These are phyloP conservation scores for Poecilia wingei DNA, from an alignment of 2,797 vertebrate species.

Conservation along the genomic window DNA sequence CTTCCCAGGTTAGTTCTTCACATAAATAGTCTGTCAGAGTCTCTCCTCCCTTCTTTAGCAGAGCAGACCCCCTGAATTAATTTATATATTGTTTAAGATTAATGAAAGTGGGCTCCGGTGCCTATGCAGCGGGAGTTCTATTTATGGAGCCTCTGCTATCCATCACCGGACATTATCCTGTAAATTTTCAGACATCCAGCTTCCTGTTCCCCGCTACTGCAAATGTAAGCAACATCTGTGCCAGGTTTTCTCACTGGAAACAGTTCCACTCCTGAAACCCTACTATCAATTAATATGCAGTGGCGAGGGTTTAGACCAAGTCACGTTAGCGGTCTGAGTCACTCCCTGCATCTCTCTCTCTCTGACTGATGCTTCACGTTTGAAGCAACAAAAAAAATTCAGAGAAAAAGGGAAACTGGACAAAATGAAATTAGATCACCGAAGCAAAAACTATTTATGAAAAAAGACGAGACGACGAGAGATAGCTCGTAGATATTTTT, in stretches of 20 bases:
- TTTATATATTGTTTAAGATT: constrained; percentile 84
- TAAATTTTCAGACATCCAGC: constrained; percentile 59
- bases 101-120: constrained; percentile 79
- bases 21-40: constrained; percentile 80
- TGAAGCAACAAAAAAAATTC: background rate
- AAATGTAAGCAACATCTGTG: constrained; percentile 49
- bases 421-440: background rate
- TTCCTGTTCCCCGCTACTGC: constrained; percentile 65
- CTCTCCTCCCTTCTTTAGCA: constrained; percentile 58
- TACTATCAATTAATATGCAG: constrained; percentile 51
- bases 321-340: constrained; percentile 32
- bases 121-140: constrained; percentile 73
- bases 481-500: constrained; percentile 10
- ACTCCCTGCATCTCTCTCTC: constrained; percentile 15
- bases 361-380: constrained; percentile 15
- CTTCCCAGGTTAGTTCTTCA: constrained; percentile 79
- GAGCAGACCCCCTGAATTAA: constrained; percentile 77
- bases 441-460: background rate
- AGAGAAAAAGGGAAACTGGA: constrained; percentile 10
- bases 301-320: constrained; percentile 16
- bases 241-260: constrained; percentile 30
- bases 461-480: background rate
- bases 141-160: constrained; percentile 71
- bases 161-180: constrained; percentile 67
- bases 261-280: constrained; percentile 45